Evolutionary conservation across 2,113 vertebrate species (phyloP).

Genomic region (Tenrec ecaudatus): DNA sequence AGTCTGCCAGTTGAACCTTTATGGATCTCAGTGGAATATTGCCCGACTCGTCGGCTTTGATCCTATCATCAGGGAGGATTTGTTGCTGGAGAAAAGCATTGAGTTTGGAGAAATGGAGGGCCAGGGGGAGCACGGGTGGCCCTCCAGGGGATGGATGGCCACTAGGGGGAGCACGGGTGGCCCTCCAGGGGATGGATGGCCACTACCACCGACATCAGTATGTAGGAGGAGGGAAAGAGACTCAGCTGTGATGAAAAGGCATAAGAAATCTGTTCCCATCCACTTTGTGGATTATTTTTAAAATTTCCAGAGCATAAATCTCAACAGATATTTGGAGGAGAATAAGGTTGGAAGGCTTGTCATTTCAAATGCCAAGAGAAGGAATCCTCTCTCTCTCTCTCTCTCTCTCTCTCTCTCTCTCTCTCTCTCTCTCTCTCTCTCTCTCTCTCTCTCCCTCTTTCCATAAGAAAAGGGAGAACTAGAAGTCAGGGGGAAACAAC

Average conservation of each 20-base stretch:
- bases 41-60: background rate
- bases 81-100: background rate
- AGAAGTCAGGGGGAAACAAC: constrained; percentile 26
- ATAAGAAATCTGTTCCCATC: background rate
- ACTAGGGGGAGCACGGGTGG: background rate
- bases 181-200: background rate
- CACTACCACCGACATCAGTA: background rate
- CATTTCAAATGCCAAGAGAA: constrained; percentile 11
- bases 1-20: background rate
- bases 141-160: background rate
- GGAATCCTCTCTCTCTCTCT: background rate
- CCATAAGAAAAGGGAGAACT: background rate
- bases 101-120: background rate
- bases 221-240: background rate
- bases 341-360: background rate
- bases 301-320: background rate
- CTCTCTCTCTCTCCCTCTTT: too few species aligned
- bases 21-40: background rate
- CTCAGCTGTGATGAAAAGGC: background rate
- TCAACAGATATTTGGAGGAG: background rate
- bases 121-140: background rate
- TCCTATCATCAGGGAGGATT: background rate
- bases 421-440: too few species aligned
- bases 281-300: background rate
- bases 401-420: too few species aligned